A percentile compares a stretch with the other conserved stretches of the same genome.
Evolutionary conservation across 64 coral and sea anemone genomes (phyloP).

Genomic region (Dendronephthya gigantea): DNA sequence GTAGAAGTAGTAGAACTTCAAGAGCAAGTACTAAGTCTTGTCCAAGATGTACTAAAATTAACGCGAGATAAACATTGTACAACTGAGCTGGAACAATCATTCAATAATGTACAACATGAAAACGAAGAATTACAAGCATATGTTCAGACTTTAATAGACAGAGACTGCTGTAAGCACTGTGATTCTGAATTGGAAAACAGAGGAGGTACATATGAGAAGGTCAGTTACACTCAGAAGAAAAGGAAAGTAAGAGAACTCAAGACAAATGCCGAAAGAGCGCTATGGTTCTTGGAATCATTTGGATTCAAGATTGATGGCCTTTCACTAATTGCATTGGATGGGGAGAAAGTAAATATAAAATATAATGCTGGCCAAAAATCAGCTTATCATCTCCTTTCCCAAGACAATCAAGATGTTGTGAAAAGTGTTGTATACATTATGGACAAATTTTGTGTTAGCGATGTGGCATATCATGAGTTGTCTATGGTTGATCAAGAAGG

Average conservation of each 20-base stretch:
- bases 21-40: neutral
- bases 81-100: neutral
- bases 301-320: neutral
- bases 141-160: neutral
- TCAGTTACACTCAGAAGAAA: neutral
- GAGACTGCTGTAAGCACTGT: conserved; percentile 5
- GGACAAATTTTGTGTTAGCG: conserved; percentile 1
- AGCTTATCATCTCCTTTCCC: neutral
- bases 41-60: neutral
- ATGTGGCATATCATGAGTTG: neutral
- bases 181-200: neutral
- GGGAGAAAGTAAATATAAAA: neutral
- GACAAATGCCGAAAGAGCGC: neutral
- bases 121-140: neutral
- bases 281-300: neutral
- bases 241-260: neutral
- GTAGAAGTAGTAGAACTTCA: too few relatives aligned
- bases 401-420: neutral
- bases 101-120: neutral
- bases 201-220: neutral
- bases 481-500: neutral
- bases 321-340: neutral
- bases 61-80: neutral
- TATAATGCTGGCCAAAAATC: neutral
- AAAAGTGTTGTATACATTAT: neutral